Percentiles rank a stretch among this genome's conserved stretches.
Evolutionary conservation across 2,888 invertebrate genomes (phyloP).

Genomic region (Athrips mouffetella): DNA sequence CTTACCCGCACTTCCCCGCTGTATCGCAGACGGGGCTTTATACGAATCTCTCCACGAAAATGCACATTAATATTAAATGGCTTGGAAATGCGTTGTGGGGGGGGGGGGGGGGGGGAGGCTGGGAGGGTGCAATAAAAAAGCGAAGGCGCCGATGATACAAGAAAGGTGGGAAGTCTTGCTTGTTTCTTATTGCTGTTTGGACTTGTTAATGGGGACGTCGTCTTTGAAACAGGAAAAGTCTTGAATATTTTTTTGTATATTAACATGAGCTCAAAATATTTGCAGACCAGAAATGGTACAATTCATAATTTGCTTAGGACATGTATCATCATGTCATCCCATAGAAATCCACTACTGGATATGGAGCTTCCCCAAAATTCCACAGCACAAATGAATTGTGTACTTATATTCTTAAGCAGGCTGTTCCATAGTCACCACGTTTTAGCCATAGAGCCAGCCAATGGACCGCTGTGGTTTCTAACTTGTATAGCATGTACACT

Average conservation of each 20-base stretch:
- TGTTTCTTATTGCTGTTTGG: slow-evolving; percentile 42
- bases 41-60: slow-evolving; percentile 78
- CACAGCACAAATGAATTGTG: too few relatives aligned
- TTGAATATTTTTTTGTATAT: background rate
- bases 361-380: too few relatives aligned
- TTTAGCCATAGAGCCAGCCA: too few relatives aligned
- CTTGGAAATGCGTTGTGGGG: slow-evolving; percentile 76
- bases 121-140: slow-evolving; percentile 64
- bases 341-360: too few relatives aligned
- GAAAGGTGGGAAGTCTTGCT: slow-evolving; percentile 49
- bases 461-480: too few relatives aligned
- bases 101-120: slow-evolving; percentile 43
- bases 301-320: too few relatives aligned
- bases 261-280: too few relatives aligned
- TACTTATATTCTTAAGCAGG: too few relatives aligned
- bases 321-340: too few relatives aligned
- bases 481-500: too few relatives aligned
- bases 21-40: slow-evolving; percentile 74
- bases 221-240: background rate
- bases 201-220: slow-evolving; percentile 10
- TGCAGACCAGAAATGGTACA: too few relatives aligned
- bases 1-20: slow-evolving; percentile 57
- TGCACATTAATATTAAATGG: slow-evolving; percentile 80
- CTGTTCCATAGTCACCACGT: too few relatives aligned
- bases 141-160: slow-evolving; percentile 67